Evolutionary conservation across 2,113 vertebrate genomes (phyloP), one percentile per base, ranked within the genome.

Genomic region (Cheilinus undulatus): DNA sequence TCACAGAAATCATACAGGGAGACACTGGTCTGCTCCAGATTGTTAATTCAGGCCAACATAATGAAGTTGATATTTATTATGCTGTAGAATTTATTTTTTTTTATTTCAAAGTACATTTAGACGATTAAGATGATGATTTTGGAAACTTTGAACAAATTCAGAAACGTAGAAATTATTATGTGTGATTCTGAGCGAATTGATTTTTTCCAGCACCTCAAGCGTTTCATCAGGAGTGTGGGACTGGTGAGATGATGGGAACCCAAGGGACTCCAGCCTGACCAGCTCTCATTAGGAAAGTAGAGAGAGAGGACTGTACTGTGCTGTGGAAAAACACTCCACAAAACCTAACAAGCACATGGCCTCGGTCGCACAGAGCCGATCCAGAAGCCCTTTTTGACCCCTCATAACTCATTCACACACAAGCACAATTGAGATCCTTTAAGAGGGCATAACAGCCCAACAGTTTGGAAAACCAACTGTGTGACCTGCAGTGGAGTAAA

Each of bases 281-380:
- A 56, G 24, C 70, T 3, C 56, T 87, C 73, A 87, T 89, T 82
- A 86, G 53, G 43, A 69, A 65, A 78, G 12, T 4, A 38, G 17
- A 45, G 61, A 66, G 65, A 32, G 54, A 32, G 54, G 71, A 26
- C 72, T 90, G 42, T 62, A 32, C 49, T 52, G 54, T 42, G 66
- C 73, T 64, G 59, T 71, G 61, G 78, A 76, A 72, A 52, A 87
- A 80, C 76, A 60, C 63, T 87, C 86, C 19, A n/a, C n/a, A 45
- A n/a, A 45, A 69, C 74, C 69, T 86, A 69, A 71, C 76, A 81
- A 82, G 73, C 78, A 91, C 90, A 88, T 87, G 57, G 88, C 87
- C 84, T 64, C 58, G 24, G 43, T 69, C 74, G 78, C 64, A 57
- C 43, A 73, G 59, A 91, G 85, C 71, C 45, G 28, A 60, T 1